Percentiles rank a stretch among this genome's conserved stretches.
Conservation (phyloP, 1,140 invertebrate species). For the Neodiprion virginianus region DNA sequence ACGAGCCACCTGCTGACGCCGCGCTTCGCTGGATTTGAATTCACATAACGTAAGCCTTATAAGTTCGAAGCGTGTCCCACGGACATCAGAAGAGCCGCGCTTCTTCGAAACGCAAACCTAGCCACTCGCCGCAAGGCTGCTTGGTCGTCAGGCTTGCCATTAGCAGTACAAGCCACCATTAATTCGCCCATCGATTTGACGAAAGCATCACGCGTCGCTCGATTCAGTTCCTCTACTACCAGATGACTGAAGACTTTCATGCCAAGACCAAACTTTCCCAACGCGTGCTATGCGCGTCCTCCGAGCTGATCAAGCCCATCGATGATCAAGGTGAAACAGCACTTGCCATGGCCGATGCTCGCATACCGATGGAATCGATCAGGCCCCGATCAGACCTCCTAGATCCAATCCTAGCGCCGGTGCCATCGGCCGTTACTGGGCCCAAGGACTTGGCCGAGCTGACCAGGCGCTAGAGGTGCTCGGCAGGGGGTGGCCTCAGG, state of each 20-base stretch:
- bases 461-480: slow-evolving; percentile 16
- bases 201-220: too few species aligned
- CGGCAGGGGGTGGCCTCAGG: slow-evolving; percentile 29
- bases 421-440: slow-evolving; percentile 25
- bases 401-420: slow-evolving; percentile 49
- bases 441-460: background rate
- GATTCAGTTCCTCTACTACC: too few species aligned
- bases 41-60: background rate
- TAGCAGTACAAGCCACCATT: too few species aligned
- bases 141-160: too few species aligned
- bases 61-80: background rate
- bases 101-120: background rate
- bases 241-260: too few species aligned
- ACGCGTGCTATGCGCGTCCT: too few species aligned
- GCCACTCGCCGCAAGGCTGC: background rate
- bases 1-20: background rate
- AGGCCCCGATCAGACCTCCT: slow-evolving; percentile 44
- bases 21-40: background rate
- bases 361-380: slow-evolving; percentile 37
- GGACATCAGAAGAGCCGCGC: background rate
- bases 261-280: too few species aligned
- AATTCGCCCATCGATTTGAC: too few species aligned
- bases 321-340: too few species aligned
- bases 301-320: too few species aligned
- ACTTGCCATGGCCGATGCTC: too few species aligned